A percentile compares a stretch with the other conserved stretches of the same genome.
These are phyloP conservation scores for Coptotermes formosanus DNA, from an alignment of 1,140 invertebrate species.

Conservation along the genomic window DNA sequence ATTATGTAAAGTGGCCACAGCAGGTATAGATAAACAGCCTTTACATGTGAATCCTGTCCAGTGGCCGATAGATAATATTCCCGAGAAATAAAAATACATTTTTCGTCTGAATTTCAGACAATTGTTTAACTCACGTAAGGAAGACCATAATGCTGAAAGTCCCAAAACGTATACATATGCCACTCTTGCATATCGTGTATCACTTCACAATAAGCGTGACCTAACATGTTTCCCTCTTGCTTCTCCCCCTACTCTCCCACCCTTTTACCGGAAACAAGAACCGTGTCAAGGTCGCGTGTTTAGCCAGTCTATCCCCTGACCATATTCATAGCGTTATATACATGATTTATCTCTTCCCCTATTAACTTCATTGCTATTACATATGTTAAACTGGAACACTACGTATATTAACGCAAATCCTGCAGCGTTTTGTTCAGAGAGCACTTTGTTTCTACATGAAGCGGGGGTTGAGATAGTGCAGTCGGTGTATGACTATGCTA, in stretches of 20 bases:
- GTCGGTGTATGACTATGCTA: not conserved
- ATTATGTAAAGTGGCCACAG: too few species aligned
- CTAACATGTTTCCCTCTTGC: not conserved
- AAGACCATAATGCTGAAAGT: not conserved
- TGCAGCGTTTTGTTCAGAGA: not conserved
- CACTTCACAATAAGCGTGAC: slow-evolving; percentile 5
- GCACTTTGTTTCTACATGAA: not conserved
- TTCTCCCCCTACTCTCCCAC: not conserved
- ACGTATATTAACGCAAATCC: not conserved
- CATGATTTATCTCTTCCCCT: slow-evolving; percentile 15
- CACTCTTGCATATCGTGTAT: not conserved
- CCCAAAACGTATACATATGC: not conserved
- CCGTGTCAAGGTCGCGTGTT: slow-evolving; percentile 6
- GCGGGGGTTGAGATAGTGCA: not conserved
- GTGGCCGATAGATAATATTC: too few species aligned
- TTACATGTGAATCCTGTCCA: too few species aligned
- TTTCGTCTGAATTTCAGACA: not conserved
- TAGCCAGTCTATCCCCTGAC: not conserved
- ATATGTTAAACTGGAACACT: not conserved
- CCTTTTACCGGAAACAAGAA: not conserved
- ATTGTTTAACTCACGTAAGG: not conserved
- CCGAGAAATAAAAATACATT: not conserved
- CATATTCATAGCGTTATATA: not conserved
- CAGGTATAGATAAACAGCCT: too few species aligned
- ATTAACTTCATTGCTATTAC: slow-evolving; percentile 9